These are phyloP conservation scores for Cotesia typhae DNA, from an alignment of 1,140 invertebrate species.

Conservation along the genomic window DNA sequence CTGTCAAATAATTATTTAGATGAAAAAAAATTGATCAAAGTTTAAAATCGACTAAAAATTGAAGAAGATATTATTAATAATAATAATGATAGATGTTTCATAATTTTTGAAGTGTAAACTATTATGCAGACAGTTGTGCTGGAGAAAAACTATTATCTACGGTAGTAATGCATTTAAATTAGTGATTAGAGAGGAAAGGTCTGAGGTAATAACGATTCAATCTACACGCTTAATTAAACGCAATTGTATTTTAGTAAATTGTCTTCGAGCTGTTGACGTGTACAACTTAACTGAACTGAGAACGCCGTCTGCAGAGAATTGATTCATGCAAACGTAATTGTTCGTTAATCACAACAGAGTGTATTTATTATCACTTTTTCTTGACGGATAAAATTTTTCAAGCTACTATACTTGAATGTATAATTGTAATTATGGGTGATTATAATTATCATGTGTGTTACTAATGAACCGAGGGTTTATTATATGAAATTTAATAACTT, in stretches of 20 bases:
- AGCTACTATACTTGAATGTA: too few relatives aligned
- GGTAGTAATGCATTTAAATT: conserved; percentile 37
- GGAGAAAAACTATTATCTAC: conserved; percentile 5
- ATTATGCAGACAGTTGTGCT: background rate
- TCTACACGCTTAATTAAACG: conserved; percentile 7
- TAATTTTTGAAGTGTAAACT: background rate
- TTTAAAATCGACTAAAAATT: too few relatives aligned
- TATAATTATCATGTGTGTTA: background rate
- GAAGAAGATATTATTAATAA: too few relatives aligned
- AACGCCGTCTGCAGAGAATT: too few relatives aligned
- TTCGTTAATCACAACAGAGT: too few relatives aligned
- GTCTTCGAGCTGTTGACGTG: conserved; percentile 2
- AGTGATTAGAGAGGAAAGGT: conserved; percentile 29
- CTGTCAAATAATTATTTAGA: background rate
- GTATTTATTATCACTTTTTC: too few relatives aligned
- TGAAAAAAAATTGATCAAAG: background rate
- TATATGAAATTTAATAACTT: conserved; percentile 16
- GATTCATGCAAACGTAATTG: too few relatives aligned
- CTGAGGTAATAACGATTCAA: conserved; percentile 28
- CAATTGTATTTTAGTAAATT: conserved; percentile 8
- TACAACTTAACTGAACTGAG: background rate
- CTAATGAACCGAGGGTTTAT: conserved; percentile 12
- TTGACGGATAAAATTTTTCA: too few relatives aligned
- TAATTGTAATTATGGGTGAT: too few relatives aligned
- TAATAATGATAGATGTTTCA: too few relatives aligned